Conservation (phyloP, 2,888 invertebrate genomes). For the Orthosia incerta region DNA sequence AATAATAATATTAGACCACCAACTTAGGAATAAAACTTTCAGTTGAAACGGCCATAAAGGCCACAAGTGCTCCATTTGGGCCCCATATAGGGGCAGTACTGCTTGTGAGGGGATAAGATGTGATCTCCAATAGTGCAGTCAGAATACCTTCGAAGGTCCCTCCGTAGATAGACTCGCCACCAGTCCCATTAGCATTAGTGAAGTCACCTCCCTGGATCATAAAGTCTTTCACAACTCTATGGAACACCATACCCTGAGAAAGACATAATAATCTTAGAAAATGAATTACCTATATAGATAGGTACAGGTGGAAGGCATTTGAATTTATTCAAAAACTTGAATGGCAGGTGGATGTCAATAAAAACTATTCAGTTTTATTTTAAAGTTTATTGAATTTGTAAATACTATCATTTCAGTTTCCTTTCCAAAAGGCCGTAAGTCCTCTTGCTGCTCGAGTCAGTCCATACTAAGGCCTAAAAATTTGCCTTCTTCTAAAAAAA, state of each 20-base stretch:
- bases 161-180: conserved; percentile 99
- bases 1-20: too few species aligned
- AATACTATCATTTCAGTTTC: not conserved
- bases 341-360: not conserved
- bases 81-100: too few species aligned
- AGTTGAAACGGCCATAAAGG: too few species aligned
- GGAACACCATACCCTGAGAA: conserved; percentile 94
- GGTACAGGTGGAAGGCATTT: not conserved
- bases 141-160: conserved; percentile 97
- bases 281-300: too few species aligned
- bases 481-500: not conserved
- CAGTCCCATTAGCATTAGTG: conserved; percentile 98
- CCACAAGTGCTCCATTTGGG: too few species aligned
- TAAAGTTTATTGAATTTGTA: not conserved
- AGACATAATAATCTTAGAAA: not conserved
- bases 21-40: too few species aligned
- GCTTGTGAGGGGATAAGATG: too few species aligned
- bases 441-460: not conserved
- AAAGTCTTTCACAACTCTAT: conserved; percentile 98
- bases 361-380: not conserved
- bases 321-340: not conserved
- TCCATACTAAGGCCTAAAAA: not conserved
- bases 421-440: too few species aligned
- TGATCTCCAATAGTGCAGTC: not conserved
- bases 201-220: conserved; percentile 98